Conservation (phyloP, 2,113 vertebrate species). For the Bos indicus region DNA sequence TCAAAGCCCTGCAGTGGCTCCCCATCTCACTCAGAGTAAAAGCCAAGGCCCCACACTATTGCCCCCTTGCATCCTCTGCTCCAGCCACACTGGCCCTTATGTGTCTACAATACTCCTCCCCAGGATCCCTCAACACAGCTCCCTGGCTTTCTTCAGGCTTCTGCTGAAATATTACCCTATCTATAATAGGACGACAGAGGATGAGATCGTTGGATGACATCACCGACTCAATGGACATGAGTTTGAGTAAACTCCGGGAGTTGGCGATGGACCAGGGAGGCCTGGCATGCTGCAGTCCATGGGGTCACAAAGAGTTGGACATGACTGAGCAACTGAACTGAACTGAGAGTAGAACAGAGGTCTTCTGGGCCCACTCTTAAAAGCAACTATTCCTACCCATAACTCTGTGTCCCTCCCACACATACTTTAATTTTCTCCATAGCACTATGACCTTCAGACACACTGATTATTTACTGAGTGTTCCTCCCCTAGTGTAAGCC, state of each 20-base stretch:
- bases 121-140: neutral
- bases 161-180: neutral
- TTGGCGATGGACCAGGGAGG: neutral
- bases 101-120: neutral
- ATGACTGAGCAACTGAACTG: neutral
- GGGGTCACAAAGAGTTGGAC: neutral
- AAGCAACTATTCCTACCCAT: neutral
- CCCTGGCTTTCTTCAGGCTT: neutral
- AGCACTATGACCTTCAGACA: neutral
- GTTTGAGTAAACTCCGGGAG: neutral
- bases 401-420: neutral
- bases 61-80: neutral
- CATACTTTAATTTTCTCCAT: neutral
- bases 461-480: neutral
- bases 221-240: neutral
- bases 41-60: neutral
- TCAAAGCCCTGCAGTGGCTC: neutral
- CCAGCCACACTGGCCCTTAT: neutral
- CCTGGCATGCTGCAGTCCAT: neutral
- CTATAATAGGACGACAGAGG: neutral
- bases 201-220: neutral
- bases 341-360: neutral
- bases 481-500: neutral
- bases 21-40: neutral
- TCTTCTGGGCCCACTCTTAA: neutral